phyloP scores from a whole-genome alignment of 2,888 invertebrate genomes.

The Timema podura region DNA sequence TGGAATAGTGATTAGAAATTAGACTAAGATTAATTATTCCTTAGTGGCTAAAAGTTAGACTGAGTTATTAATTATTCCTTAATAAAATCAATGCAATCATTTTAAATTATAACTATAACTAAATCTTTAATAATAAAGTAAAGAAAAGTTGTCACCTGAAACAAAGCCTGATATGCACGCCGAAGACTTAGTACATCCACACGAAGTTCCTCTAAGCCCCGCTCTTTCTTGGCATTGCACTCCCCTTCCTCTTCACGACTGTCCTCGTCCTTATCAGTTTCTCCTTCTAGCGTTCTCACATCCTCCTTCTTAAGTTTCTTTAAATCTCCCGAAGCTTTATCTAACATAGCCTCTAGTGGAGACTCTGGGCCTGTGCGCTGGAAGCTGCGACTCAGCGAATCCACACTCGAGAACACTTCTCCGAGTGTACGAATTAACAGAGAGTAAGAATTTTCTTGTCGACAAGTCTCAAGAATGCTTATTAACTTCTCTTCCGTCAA shows the following conservation, averaged over 20 bases:
- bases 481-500: constrained; percentile 73
- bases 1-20: too few species aligned
- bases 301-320: constrained; percentile 65
- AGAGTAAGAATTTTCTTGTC: constrained; percentile 62
- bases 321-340: constrained; percentile 52
- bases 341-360: constrained; percentile 51
- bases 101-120: too few species aligned
- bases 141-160: constrained; percentile 19
- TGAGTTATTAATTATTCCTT: too few species aligned
- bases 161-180: constrained; percentile 60
- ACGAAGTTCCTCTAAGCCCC: constrained; percentile 40
- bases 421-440: constrained; percentile 71
- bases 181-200: constrained; percentile 71
- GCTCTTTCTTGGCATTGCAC: constrained; percentile 18
- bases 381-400: constrained; percentile 28
- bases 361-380: constrained; percentile 42
- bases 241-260: constrained; percentile 45
- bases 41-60: too few species aligned
- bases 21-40: too few species aligned
- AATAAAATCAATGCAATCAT: too few species aligned
- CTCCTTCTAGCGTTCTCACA: constrained; percentile 66
- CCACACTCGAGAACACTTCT: constrained; percentile 57
- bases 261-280: constrained; percentile 85
- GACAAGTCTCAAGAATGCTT: constrained; percentile 71
- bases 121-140: too few species aligned